phyloP scores from a whole-genome alignment of 1,140 invertebrate genomes.

The Zophobas atratus region DNA sequence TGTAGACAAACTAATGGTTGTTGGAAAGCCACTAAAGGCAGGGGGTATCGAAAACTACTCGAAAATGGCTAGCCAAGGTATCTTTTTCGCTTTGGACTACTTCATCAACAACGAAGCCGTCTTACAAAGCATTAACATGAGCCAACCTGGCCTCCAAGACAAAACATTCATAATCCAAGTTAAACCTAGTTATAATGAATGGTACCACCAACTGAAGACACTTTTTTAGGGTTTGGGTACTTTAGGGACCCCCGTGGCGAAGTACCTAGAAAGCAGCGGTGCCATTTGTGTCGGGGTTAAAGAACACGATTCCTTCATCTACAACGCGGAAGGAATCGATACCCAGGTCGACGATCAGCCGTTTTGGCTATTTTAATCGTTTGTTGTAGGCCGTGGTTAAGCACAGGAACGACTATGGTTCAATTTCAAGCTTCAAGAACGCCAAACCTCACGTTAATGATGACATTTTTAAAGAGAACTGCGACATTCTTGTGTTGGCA shows the following conservation, averaged over 20 bases:
- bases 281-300: conserved; percentile 87
- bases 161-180: conserved; percentile 69
- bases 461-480: conserved; percentile 81
- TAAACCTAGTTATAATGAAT: conserved; percentile 3
- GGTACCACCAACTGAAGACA: background rate
- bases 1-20: conserved; percentile 70
- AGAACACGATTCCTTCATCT: conserved; percentile 81
- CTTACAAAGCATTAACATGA: conserved; percentile 81
- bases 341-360: conserved; percentile 70
- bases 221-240: conserved; percentile 93
- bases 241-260: conserved; percentile 85
- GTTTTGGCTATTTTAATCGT: background rate
- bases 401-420: conserved; percentile 74
- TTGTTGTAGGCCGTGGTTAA: conserved; percentile 69
- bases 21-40: conserved; percentile 86
- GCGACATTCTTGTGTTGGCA: conserved; percentile 91
- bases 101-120: conserved; percentile 85
- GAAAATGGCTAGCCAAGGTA: conserved; percentile 87
- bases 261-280: conserved; percentile 84
- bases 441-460: conserved; percentile 76
- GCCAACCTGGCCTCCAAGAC: conserved; percentile 75
- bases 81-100: conserved; percentile 85
- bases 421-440: conserved; percentile 83
- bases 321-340: conserved; percentile 85
- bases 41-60: conserved; percentile 85